These are phyloP conservation scores for Thymallus thymallus DNA, from an alignment of 2,113 vertebrate species.

Conservation along the genomic window DNA sequence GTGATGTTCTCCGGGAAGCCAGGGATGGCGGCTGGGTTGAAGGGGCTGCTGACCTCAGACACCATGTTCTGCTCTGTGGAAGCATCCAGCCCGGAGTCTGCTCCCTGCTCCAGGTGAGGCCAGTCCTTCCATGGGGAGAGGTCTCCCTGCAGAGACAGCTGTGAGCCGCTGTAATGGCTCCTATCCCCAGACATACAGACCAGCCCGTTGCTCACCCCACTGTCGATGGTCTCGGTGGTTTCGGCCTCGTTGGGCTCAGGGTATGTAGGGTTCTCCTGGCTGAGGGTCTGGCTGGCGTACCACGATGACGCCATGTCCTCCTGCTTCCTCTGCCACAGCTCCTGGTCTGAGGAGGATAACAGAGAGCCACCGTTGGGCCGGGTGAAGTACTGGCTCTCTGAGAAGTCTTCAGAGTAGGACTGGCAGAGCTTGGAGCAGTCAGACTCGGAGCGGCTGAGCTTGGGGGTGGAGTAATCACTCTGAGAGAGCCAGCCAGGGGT, in stretches of 20 bases:
- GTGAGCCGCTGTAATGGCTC: conserved; percentile 87
- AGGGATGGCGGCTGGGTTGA: conserved; percentile 84
- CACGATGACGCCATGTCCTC: conserved; percentile 81
- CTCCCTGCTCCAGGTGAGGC: conserved; percentile 83
- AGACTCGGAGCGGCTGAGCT: conserved; percentile 95
- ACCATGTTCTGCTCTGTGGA: conserved; percentile 80
- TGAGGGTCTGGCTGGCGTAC: conserved; percentile 77
- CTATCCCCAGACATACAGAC: conserved; percentile 81
- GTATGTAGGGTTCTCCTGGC: conserved; percentile 68
- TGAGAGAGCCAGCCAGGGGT: conserved; percentile 90
- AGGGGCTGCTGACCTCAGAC: conserved; percentile 88
- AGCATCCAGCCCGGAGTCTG: conserved; percentile 82
- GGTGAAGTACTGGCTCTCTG: conserved; percentile 88
- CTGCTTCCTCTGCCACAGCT: conserved; percentile 93
- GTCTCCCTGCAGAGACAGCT: conserved; percentile 86
- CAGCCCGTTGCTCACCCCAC: conserved; percentile 88
- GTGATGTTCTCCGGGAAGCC: conserved; percentile 81
- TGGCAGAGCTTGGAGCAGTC: conserved; percentile 97
- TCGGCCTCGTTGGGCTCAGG: conserved; percentile 75
- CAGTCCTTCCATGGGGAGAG: conserved; percentile 94
- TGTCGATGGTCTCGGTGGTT: conserved; percentile 85
- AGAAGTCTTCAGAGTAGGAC: conserved; percentile 96
- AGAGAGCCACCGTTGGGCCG: conserved; percentile 88
- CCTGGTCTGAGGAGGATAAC: conserved; percentile 91
- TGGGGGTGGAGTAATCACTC: conserved; percentile 89